A percentile compares a stretch with the other conserved stretches of the same genome.
Conservation (phyloP, 1,140 invertebrate genomes). For the Drosophila burlai region DNA sequence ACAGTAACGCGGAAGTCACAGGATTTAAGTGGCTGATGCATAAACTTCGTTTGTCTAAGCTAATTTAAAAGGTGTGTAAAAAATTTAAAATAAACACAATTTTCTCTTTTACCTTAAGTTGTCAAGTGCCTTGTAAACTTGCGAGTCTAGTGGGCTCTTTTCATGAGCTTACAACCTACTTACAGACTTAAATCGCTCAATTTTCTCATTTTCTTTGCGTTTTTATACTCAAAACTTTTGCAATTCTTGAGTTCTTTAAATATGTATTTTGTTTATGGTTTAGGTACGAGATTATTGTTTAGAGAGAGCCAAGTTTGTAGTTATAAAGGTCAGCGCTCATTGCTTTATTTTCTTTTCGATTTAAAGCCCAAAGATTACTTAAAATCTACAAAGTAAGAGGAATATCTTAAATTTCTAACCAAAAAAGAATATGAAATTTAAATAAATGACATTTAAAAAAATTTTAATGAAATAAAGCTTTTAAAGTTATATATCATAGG, state of each 20-base stretch:
- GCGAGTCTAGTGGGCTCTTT: conserved; percentile 3
- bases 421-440: no score
- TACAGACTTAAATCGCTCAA: conserved; percentile 31
- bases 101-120: background rate
- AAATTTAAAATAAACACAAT: conserved; percentile 18
- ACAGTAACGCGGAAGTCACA: background rate
- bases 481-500: no score
- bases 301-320: no score
- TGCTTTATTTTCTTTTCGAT: background rate
- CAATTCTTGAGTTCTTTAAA: background rate
- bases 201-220: conserved; percentile 12
- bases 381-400: fast-evolving
- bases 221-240: background rate
- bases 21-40: conserved; percentile 1
- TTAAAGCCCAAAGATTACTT: background rate
- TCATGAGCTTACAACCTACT: conserved; percentile 32
- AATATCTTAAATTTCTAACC: no score
- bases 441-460: no score
- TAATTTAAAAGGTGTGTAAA: conserved; percentile 17
- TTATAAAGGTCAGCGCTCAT: no score
- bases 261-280: background rate
- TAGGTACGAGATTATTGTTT: background rate
- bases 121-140: conserved; percentile 35
- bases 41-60: conserved; percentile 11
- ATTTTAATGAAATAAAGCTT: no score